Conservation (phyloP, 1,140 invertebrate genomes). For the Micrasema longulum region DNA sequence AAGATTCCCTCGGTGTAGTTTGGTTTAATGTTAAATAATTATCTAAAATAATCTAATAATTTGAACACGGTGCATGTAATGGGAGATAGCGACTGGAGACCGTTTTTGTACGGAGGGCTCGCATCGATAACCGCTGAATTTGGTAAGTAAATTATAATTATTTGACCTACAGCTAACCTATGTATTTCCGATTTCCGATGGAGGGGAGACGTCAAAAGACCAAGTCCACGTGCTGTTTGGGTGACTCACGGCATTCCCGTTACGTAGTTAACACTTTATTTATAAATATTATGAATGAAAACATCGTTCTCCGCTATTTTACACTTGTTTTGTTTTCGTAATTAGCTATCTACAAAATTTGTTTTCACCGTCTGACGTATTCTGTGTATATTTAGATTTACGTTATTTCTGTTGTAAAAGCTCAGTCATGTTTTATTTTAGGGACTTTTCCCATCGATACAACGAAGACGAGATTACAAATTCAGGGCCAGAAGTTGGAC, state of each 20-base stretch:
- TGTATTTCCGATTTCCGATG: slow-evolving; percentile 37
- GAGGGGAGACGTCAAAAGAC: slow-evolving; percentile 39
- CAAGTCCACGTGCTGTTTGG: slow-evolving; percentile 29
- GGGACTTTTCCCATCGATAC: slow-evolving; percentile 98
- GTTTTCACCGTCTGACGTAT: too few species aligned
- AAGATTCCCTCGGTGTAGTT: slow-evolving; percentile 2
- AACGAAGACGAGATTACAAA: slow-evolving; percentile 94
- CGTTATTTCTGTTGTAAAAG: too few species aligned
- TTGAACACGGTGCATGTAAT: slow-evolving; percentile 39
- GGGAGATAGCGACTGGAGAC: slow-evolving; percentile 78
- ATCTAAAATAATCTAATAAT: slow-evolving; percentile 5
- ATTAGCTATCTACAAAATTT: too few species aligned
- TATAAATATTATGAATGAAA: slow-evolving; percentile 12
- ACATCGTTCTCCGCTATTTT: too few species aligned
- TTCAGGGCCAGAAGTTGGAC: slow-evolving; percentile 92
- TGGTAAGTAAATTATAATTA: slow-evolving; percentile 81
- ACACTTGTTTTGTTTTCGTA: too few species aligned
- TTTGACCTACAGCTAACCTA: slow-evolving; percentile 44
- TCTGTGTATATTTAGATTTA: not conserved
- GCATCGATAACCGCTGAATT: slow-evolving; percentile 94
- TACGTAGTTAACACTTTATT: not conserved
- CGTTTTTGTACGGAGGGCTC: slow-evolving; percentile 92
- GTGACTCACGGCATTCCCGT: slow-evolving; percentile 22
- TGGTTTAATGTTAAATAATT: slow-evolving; percentile 6
- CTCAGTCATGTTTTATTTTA: slow-evolving; percentile 61